phyloP scores from a whole-genome alignment of 1,140 invertebrate genomes.

The Trissolcus basalis region DNA sequence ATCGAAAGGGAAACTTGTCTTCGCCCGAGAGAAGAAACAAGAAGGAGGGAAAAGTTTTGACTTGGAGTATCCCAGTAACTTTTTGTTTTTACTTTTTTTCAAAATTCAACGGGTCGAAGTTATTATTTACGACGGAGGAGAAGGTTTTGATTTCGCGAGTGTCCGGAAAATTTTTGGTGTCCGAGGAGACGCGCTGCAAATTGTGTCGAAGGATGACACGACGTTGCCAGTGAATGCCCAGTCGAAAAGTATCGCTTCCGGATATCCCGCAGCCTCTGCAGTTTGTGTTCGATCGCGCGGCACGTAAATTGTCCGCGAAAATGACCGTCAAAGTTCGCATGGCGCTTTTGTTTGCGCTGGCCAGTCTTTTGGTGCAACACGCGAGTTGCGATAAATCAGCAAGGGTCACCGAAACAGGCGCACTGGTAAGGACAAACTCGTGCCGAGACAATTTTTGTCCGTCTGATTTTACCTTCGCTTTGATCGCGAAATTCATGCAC shows the following conservation, averaged over 20 bases:
- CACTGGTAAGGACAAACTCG: constrained; percentile 47
- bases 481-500: too few relatives aligned
- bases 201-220: constrained; percentile 37
- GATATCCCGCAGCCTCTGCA: constrained; percentile 1
- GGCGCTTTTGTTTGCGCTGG: constrained; percentile 6
- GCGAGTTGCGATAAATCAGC: constrained; percentile 7
- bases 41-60: constrained; percentile 37
- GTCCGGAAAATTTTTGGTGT: background rate
- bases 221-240: constrained; percentile 39
- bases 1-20: constrained; percentile 2
- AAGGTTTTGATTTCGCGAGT: background rate
- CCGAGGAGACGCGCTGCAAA: constrained; percentile 10
- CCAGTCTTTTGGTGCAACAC: constrained; percentile 9
- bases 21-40: background rate
- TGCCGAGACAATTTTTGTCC: background rate
- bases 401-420: constrained; percentile 38
- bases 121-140: too few relatives aligned
- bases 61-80: constrained; percentile 1
- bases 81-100: too few relatives aligned
- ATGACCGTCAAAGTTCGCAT: constrained; percentile 2
- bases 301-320: too few relatives aligned
- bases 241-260: constrained; percentile 15
- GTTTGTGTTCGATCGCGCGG: constrained; percentile 10
- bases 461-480: background rate
- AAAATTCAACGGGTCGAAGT: too few relatives aligned